Conservation (phyloP, 2,888 invertebrate species). For the Dryococelus australis region DNA sequence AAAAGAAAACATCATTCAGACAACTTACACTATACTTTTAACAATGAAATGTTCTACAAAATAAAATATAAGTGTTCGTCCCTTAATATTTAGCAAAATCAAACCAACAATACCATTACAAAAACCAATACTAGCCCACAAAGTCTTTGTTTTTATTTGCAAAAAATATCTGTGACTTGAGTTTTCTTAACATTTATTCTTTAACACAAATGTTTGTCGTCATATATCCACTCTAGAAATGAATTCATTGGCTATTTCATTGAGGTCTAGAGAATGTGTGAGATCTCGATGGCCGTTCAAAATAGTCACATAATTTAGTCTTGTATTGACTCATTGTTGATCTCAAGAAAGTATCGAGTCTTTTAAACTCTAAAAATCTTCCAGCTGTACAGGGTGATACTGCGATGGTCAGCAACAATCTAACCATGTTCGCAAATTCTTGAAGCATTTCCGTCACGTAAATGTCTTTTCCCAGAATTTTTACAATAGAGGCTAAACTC, state of each 20-base stretch:
- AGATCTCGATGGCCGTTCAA: not conserved
- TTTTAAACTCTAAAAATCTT: not conserved
- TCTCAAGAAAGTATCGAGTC: not conserved
- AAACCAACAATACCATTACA: too few relatives aligned
- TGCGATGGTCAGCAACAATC: not conserved
- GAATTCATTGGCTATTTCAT: conserved; percentile 17
- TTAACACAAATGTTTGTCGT: not conserved
- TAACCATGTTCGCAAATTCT: not conserved
- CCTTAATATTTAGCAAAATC: too few relatives aligned
- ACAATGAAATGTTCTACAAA: too few relatives aligned
- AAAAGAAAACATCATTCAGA: too few relatives aligned
- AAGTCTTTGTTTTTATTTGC: too few relatives aligned
- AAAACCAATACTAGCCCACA: too few relatives aligned
- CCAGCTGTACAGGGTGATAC: not conserved
- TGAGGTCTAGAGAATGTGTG: not conserved
- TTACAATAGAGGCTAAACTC: not conserved
- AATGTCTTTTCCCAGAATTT: not conserved
- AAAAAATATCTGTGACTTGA: too few relatives aligned
- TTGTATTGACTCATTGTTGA: not conserved
- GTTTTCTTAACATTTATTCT: not conserved
- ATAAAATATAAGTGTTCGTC: too few relatives aligned
- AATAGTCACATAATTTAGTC: not conserved
- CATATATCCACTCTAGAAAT: not conserved
- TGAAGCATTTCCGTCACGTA: not conserved
- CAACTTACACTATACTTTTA: too few relatives aligned